Evolutionary conservation across 1,140 invertebrate species (phyloP), one percentile per base, ranked within the genome.

Genomic region (Hylaeus anthracinus): DNA sequence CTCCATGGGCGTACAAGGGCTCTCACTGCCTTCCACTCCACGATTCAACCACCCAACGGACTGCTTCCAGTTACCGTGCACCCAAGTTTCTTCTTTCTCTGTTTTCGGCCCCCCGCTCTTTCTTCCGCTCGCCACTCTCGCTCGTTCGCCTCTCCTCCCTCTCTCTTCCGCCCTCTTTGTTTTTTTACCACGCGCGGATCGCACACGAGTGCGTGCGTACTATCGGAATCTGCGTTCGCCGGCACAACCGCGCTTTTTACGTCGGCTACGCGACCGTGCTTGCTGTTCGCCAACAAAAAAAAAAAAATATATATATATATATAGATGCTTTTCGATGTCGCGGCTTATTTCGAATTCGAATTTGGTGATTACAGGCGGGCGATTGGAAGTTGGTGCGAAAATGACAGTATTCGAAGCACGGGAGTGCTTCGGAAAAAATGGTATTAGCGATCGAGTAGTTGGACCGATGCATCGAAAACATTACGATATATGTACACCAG

Each of bases 21-120:
- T 86, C 88, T 89, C 84, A 82, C 72, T 83, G 82, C 81, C 83
- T 81, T 84, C 88, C 86, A 89, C 81, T 89, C 71, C 80, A 83
- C 81, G 74, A 88, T 87, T 88, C 85, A 88, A 87, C 72, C 86
- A 82, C 75, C 82, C 79, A 82, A 87, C 86, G 73, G 79, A 81
- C 82, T 81, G 82, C 86, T 82, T 82, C 65, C 72, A 87, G 76
- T 82, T 85, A 86, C 72, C 65, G 81, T 72, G 65, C 43, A 67
- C 78, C 74, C 58, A 69, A 86, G 70, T 84, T 79, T 72, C 72
- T 72, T 79, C 70, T 64, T 79, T 60, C 69, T 72, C 60, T 75
- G 41, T 75, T 76, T 73, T 43, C 55, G 37, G 26, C 66, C 41
- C 39, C 60, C 26, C 26, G 26, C 26, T 26, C n/a, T 61, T 67